Evolutionary conservation across 2,113 vertebrate genomes (phyloP), one percentile per base, ranked within the genome.

Genomic region (Parus major): DNA sequence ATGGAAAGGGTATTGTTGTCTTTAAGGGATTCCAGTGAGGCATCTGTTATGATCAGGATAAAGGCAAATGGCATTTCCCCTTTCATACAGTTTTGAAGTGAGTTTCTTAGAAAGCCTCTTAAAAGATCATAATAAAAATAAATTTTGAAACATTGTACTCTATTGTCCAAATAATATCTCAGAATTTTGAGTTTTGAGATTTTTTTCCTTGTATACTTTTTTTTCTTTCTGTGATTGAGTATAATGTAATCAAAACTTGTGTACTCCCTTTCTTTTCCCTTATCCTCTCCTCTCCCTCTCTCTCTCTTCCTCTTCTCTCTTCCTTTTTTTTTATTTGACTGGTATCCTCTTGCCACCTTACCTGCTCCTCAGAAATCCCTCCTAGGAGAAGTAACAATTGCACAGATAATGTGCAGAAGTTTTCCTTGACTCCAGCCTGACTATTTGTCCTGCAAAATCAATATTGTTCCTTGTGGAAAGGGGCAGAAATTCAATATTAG

Each of bases 391-490:
- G 57, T 84, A 87, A 33, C 57, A 39, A 41, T 90, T 86, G 59
- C 60, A 87, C 15, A 91, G 47, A 86, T 64, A 92, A 78, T 71
- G 56, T 39, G 73, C 0, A 3, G 57, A 92, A 83, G 27, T 83
- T 92, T 68, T 71, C 19, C 42, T 92, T 59, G 36, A 84, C 71
- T 79, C 20, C 29, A 63, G 36, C 36, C 24, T 92, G 73, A 76
- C 42, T 86, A 65, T 72, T 75, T 82, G 36, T 90, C 79, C 91
- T 86, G 63, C 16, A 70, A 92, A 94, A 94, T 92, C 76, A 88
- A 80, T 95, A 73, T 77, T 42, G 12, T 23, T 77, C 56, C 63
- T 41, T 47, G 39, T 70, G 75, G 50, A 76, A 87, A 66, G 33
- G 42, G 56, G 25, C 47, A 92, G 50, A 94, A 88, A 93, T 83